Base-by-base conservation (phyloP, 2,113 vertebrate species). In the Saimiri boliviensis region DNA sequence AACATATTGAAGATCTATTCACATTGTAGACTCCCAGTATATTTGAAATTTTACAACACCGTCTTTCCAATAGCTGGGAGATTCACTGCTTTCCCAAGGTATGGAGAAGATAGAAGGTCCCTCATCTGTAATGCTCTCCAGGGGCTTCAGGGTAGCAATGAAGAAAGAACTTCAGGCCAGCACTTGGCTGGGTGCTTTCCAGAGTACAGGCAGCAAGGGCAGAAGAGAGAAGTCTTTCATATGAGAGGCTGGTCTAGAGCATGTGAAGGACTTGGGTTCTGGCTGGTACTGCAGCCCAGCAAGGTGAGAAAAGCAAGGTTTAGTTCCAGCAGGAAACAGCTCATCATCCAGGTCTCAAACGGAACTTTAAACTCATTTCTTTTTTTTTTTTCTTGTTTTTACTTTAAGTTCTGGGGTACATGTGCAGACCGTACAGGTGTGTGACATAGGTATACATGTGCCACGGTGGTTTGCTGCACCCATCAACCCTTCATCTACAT, bases 1-100 rank as follows among this genome's bases (percentile, higher is more conserved):
- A 92, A 88, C 63, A 74, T 54, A 95, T 45, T 35, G n/a, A 91
- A 40, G 40, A 79, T 83, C 71, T 79, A 74, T 86, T 95, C 88
- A 71, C 63, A 88, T 2, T 37, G 42, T 70, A 89, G 81, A 88
- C 45, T 77, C 87, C 47, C 32, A 32, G 19, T 35, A 40, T 70
- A 40, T 63, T n/a, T 81, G 83, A 23, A 93, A 83, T 94, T 35
- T 77, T 40, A 92, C 0, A 68, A 76, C 30, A 35, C 63, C 45
- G 32, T 86, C 89, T 63, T 92, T 73, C 71, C 40, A 21, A 68
- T 2, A 14, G 8, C 27, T n/a, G 56, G 25, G 60, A 86, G 89
- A 86, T 3, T 63, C 47, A 40, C 56, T 32, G 21, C 66, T 79
- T 80, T 82, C 49, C 23, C 56, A 32, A 42, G 25, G 47, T 19